A percentile compares a stretch with the other conserved stretches of the same genome.
These are phyloP conservation scores for Meteorus cinctellus DNA, from an alignment of 2,888 invertebrate genomes.

Conservation along the genomic window DNA sequence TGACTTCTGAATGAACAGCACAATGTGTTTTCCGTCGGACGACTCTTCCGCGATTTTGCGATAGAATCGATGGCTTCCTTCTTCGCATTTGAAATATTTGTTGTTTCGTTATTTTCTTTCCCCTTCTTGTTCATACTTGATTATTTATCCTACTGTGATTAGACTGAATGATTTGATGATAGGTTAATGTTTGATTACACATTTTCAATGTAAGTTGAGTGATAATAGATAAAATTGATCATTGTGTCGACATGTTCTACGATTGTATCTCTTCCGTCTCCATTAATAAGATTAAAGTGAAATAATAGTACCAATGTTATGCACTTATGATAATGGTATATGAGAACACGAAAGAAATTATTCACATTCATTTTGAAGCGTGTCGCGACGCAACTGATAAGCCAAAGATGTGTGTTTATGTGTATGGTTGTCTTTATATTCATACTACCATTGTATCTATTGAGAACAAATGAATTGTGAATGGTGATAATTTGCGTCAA, in stretches of 20 bases:
- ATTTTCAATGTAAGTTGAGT: not conserved
- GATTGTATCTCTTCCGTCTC: conserved; percentile 9
- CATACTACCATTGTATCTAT: conserved; percentile 28
- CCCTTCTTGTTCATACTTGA: not conserved
- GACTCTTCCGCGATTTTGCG: conserved; percentile 37
- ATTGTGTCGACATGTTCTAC: not conserved
- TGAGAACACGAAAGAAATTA: conserved; percentile 28
- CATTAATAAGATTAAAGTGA: not conserved
- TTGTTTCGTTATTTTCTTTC: conserved; percentile 23
- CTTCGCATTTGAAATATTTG: conserved; percentile 17
- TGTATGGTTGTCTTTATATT: conserved; percentile 5
- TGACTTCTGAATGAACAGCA: conserved; percentile 43
- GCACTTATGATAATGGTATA: not conserved
- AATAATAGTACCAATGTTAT: conserved; percentile 7
- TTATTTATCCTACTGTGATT: too few species aligned
- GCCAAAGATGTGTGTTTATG: not conserved
- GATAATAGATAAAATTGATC: not conserved
- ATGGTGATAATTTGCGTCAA: conserved; percentile 40
- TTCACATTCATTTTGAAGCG: conserved; percentile 23
- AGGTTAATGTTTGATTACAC: too few species aligned
- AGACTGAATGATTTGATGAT: too few species aligned
- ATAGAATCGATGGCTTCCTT: conserved; percentile 43
- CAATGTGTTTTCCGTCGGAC: conserved; percentile 42
- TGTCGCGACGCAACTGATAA: conserved; percentile 35
- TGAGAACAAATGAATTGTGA: conserved; percentile 35